Percentiles rank a stretch among this genome's conserved stretches.
phyloP scores from a whole-genome alignment of 2,888 invertebrate genomes.

The Tipula vernalis region DNA sequence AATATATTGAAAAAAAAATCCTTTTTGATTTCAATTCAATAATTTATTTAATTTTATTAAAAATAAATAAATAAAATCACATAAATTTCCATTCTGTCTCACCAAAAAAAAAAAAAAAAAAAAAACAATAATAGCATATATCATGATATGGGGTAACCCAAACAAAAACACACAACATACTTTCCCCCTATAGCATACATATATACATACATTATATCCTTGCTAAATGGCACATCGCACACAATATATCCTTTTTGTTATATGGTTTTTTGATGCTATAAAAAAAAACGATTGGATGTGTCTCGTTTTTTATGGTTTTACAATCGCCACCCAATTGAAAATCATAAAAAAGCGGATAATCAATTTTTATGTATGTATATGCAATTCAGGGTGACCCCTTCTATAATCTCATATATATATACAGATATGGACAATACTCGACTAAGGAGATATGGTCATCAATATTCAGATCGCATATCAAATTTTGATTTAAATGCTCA shows the following conservation, averaged over 20 bases:
- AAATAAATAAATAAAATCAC: background rate
- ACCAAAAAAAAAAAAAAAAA: background rate
- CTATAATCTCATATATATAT: background rate
- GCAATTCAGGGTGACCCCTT: background rate
- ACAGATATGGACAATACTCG: background rate
- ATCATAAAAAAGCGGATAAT: background rate
- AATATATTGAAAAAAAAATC: background rate
- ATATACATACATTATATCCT: background rate
- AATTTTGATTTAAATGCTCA: slow-evolving; percentile 15
- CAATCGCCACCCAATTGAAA: slow-evolving; percentile 4
- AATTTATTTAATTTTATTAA: slow-evolving; percentile 4
- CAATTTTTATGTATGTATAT: background rate
- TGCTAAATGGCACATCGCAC: background rate
- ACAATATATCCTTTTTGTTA: background rate
- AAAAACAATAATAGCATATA: background rate
- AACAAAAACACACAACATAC: background rate
- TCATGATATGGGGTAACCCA: background rate
- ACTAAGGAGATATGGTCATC: slow-evolving; percentile 1
- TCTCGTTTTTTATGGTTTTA: slow-evolving; percentile 1
- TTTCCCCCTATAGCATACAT: background rate
- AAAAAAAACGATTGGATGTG: background rate
- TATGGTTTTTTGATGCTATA: background rate
- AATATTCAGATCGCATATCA: slow-evolving; percentile 16
- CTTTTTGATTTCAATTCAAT: slow-evolving; percentile 4
- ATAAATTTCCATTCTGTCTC: background rate